These are phyloP conservation scores for Pteronotus mesoamericanus DNA, from an alignment of 2,797 vertebrate genomes.

Conservation along the genomic window DNA sequence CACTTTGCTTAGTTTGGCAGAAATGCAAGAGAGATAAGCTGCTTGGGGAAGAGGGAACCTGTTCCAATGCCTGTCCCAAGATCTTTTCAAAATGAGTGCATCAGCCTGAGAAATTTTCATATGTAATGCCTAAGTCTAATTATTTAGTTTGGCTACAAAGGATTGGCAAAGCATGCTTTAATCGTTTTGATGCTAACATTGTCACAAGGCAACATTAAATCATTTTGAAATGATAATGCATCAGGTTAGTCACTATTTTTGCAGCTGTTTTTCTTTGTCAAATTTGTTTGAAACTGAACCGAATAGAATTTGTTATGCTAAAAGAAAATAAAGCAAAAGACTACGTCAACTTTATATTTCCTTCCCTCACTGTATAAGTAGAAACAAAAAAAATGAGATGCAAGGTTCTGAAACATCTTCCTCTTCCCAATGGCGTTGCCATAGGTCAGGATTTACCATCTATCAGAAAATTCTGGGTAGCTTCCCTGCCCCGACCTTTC, in stretches of 20 bases:
- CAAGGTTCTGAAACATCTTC: not conserved
- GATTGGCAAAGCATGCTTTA: conserved; percentile 21
- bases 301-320: conserved; percentile 33
- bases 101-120: conserved; percentile 62
- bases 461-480: not conserved
- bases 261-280: conserved; percentile 71
- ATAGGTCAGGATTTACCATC: not conserved
- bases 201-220: conserved; percentile 71
- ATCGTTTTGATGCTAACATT: conserved; percentile 57
- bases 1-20: conserved; percentile 74
- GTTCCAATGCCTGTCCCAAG: conserved; percentile 46
- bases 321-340: conserved; percentile 53
- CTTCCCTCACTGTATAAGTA: not conserved
- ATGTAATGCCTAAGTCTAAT: conserved; percentile 51
- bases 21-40: conserved; percentile 75
- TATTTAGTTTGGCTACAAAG: conserved; percentile 74
- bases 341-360: not conserved
- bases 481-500: not conserved
- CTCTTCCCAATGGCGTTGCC: not conserved
- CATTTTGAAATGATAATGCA: conserved; percentile 62
- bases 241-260: conserved; percentile 72
- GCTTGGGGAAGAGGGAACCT: conserved; percentile 62
- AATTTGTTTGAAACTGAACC: conserved; percentile 65
- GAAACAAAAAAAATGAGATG: not conserved
- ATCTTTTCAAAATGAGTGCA: conserved; percentile 62